These are phyloP conservation scores for Phasianus colchicus DNA, from an alignment of 2,113 vertebrate species.

Conservation along the genomic window DNA sequence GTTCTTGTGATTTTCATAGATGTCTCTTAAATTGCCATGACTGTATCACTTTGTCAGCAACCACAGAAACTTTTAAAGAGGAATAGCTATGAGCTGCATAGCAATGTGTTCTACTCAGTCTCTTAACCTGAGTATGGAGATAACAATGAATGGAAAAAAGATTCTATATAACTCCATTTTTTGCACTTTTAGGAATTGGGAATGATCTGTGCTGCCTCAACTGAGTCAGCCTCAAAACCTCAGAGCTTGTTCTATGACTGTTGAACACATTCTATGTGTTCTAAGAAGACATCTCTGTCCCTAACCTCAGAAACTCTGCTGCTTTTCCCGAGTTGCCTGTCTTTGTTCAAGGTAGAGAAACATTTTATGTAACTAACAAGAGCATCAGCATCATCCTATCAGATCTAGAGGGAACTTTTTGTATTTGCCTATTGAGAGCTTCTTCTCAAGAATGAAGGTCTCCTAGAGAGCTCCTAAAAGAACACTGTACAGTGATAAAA, in stretches of 20 bases:
- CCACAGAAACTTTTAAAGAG: neutral
- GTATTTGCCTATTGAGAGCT: neutral
- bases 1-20: neutral
- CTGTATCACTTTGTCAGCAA: neutral
- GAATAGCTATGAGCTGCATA: neutral
- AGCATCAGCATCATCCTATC: neutral
- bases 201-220: neutral
- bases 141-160: neutral
- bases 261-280: accelerated
- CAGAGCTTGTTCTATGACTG: neutral
- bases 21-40: neutral
- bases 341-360: neutral
- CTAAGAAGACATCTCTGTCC: neutral
- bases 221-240: neutral
- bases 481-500: neutral
- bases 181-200: neutral
- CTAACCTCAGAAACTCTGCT: neutral
- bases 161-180: neutral
- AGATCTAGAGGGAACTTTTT: neutral
- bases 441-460: neutral
- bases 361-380: neutral
- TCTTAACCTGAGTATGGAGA: neutral
- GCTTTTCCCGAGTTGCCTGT: neutral
- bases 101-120: neutral
- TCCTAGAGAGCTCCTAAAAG: neutral